phyloP scores from a whole-genome alignment of 2,888 invertebrate genomes.

The Gibbula magus region DNA sequence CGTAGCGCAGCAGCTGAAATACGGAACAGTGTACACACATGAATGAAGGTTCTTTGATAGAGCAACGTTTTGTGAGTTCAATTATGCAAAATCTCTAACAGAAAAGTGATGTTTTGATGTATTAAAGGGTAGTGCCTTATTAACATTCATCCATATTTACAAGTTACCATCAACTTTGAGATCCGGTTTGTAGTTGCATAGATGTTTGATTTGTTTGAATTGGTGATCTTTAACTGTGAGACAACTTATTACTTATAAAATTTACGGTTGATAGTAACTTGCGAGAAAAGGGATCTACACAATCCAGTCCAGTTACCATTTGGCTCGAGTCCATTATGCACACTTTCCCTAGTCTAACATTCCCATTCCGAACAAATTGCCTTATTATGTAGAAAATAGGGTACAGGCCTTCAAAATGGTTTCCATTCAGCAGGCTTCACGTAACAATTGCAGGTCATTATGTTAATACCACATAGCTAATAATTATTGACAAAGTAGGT shows the following conservation, averaged over 20 bases:
- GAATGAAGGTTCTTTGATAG: neutral
- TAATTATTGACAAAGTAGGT: neutral
- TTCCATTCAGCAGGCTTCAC: constrained; percentile 18
- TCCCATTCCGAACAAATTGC: constrained; percentile 25
- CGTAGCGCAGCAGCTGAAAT: constrained; percentile 84
- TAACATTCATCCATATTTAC: constrained; percentile 6
- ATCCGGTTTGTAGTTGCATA: neutral
- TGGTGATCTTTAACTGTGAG: no score
- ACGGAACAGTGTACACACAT: neutral
- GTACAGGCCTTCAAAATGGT: constrained; percentile 15
- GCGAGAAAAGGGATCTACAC: neutral
- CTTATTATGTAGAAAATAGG: constrained; percentile 11
- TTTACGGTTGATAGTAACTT: constrained; percentile 13
- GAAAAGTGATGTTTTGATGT: neutral
- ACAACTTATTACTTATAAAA: no score
- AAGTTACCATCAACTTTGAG: constrained; percentile 12
- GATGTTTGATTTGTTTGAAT: no score
- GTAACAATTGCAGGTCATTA: constrained; percentile 2
- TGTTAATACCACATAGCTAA: constrained; percentile 25
- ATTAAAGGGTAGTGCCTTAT: constrained; percentile 11
- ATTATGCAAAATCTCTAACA: neutral
- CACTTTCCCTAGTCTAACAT: constrained; percentile 27
- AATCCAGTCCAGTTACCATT: neutral
- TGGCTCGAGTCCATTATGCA: constrained; percentile 15
- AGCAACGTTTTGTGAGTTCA: neutral